Base-by-base conservation (phyloP, 2,797 vertebrate species). In the Poeciliopsis infans region DNA sequence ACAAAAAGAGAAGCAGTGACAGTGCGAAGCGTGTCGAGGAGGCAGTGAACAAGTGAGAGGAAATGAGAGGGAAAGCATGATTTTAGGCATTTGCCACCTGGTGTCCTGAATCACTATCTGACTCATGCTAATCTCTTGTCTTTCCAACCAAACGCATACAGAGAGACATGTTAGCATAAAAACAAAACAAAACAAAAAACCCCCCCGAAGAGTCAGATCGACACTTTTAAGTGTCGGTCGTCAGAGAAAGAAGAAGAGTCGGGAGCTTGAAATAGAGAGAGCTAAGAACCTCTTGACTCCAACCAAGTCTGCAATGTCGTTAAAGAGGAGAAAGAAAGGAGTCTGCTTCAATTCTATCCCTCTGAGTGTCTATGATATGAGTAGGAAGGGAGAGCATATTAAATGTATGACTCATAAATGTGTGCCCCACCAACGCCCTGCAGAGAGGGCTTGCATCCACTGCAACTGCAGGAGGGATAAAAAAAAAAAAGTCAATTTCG, bases 371-470 rank as follows among this genome's bases (percentile, higher is more conserved):
- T 93, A 92, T 90, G 87, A 88, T 92, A 88, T 25, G 91, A 95
- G 94, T 94, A 92, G 93, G 93, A 95, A 92, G 92, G 90, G 87
- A 92, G 91, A 94, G 92, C 88, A 89, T 91, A 95, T 93, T 91
- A 92, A 90, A 92, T 92, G 88, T 90, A 90, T 96, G 95, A 96
- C 91, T 96, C 95, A 96, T 93, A 93, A 93, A 94, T 93, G 93
- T 94, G 91, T 88, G 90, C 90, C 92, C 90, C 92, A 91, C 89
- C 93, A 94, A 93, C 92, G 89, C 90, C 88, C 91, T 94, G 89
- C 91, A 86, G 91, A 93, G 91, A 91, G 87, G 89, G 88, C 90
- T 91, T 91, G 92, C 90, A 92, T 92, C 88, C 88, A 92, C 89
- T 92, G 89, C 88, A 92, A 88, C 88, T 92, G 88, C 90, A 88